Conservation (phyloP, 2,113 vertebrate species). For the Lophura nycthemera region DNA sequence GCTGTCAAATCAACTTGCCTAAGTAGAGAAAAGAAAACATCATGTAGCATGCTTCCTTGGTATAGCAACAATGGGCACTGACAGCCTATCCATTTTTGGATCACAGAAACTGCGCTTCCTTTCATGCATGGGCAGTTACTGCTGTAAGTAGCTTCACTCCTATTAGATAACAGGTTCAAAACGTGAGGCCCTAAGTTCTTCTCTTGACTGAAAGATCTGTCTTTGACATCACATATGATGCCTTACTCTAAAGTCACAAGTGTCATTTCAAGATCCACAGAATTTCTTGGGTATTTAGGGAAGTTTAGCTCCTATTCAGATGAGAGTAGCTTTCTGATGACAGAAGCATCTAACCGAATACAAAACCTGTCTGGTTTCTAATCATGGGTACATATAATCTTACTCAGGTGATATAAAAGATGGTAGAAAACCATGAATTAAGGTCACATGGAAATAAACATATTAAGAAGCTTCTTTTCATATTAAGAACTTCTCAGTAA, state of each 20-base stretch:
- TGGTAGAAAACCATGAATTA: not conserved
- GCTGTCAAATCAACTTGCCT: rapidly evolving
- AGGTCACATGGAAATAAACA: not conserved
- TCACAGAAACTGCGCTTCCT: no score
- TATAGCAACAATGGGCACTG: no score
- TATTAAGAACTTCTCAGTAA: not conserved
- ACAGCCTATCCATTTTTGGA: not conserved
- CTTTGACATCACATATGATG: not conserved
- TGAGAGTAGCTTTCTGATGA: not conserved
- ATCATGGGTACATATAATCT: not conserved
- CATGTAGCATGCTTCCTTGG: rapidly evolving
- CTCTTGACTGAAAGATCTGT: not conserved
- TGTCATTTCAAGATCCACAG: not conserved
- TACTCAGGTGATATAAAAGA: not conserved
- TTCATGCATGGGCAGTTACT: no score
- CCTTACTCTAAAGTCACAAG: not conserved
- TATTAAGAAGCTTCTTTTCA: not conserved
- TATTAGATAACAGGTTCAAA: not conserved
- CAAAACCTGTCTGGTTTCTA: not conserved
- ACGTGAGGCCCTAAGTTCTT: not conserved
- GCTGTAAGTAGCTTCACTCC: not conserved
- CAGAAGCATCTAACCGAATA: not conserved
- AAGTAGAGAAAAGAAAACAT: not conserved
- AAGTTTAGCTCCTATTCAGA: not conserved
- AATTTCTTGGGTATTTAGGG: not conserved